Conservation (phyloP, 2,797 vertebrate species). For the Falco naumanni region DNA sequence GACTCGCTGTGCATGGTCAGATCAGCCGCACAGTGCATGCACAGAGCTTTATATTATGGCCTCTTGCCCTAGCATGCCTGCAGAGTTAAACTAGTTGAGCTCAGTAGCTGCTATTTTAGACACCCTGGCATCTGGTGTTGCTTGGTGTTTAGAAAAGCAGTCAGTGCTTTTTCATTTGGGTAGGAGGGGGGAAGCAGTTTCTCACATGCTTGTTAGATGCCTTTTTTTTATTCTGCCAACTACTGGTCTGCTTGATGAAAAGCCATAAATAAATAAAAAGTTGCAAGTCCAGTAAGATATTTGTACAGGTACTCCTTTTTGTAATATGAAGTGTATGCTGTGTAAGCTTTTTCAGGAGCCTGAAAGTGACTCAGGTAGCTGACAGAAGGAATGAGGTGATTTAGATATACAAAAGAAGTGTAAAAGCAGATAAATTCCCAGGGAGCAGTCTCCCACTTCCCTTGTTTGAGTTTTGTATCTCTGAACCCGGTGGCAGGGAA, state of each 20-base stretch:
- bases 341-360: not conserved
- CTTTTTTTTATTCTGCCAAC: not conserved
- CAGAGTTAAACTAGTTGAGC: conserved; percentile 43
- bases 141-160: conserved; percentile 44
- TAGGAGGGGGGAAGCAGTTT: not conserved
- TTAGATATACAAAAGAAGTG: not conserved
- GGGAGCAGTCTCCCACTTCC: not conserved
- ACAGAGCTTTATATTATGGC: not conserved
- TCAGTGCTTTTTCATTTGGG: not conserved
- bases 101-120: conserved; percentile 66
- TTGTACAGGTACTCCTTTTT: not conserved
- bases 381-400: not conserved
- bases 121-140: conserved; percentile 58
- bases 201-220: not conserved
- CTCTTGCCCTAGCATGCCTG: conserved; percentile 22
- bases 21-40: not conserved
- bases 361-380: not conserved
- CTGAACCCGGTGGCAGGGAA: not conserved
- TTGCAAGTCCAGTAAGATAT: not conserved
- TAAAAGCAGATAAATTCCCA: not conserved
- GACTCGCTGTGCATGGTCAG: not conserved
- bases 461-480: conserved; percentile 32
- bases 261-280: conserved; percentile 22
- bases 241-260: not conserved
- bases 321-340: not conserved